Conservation (phyloP, 2,888 invertebrate species). For the Rotaria socialis region DNA sequence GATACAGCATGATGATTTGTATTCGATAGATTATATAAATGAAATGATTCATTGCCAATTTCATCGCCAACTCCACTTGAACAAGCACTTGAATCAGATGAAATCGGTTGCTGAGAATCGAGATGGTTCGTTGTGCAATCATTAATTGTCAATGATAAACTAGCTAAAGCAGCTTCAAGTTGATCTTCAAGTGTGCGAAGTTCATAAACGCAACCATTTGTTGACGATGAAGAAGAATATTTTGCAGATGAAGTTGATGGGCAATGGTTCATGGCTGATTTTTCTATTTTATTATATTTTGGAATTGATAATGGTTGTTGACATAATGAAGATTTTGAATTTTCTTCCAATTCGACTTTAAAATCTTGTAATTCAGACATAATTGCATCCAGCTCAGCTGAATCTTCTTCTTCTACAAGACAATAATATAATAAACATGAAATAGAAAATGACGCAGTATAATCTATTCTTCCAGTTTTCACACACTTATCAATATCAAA, state of each 20-base stretch:
- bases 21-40: neutral
- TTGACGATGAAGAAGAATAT: neutral
- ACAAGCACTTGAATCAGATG: constrained; percentile 31
- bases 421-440: neutral
- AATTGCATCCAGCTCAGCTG: neutral
- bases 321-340: neutral
- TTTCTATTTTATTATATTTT: neutral
- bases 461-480: neutral
- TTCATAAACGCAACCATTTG: neutral
- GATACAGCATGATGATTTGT: neutral
- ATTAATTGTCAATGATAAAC: constrained; percentile 30
- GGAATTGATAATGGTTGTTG: neutral
- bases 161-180: constrained; percentile 31
- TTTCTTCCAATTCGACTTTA: constrained; percentile 14
- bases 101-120: neutral
- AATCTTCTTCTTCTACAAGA: constrained; percentile 11
- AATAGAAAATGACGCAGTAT: neutral
- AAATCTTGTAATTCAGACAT: neutral
- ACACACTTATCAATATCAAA: neutral
- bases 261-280: neutral
- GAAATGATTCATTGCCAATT: neutral
- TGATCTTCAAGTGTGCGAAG: constrained; percentile 35
- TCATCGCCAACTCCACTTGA: constrained; percentile 13
- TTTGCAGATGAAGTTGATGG: neutral
- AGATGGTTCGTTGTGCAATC: neutral